Evolutionary conservation across 2,888 invertebrate species (phyloP), one percentile per base, ranked within the genome.

Genomic region (Tineola bisselliella): DNA sequence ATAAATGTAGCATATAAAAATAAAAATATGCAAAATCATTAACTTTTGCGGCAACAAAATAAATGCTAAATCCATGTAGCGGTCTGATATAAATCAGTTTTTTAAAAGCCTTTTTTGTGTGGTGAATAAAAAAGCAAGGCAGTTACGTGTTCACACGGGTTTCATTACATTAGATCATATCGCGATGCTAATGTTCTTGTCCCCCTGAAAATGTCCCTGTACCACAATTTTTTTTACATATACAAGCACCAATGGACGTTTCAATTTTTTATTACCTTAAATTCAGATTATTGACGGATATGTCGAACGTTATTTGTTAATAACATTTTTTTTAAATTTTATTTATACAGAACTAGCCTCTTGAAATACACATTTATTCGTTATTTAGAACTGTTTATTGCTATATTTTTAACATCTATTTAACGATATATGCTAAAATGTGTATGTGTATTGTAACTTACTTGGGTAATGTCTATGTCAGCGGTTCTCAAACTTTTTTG

Each of bases 41-140:
- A 58, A 31, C 13, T 58, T 58, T 31, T 8, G 10, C 13, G 10
- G 58, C 58, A 31, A 33, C 31, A 33, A 54, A 31, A 33, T 62
- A 64, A 65, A 64, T 62, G 64, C 64, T 63, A 63, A 65, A 65
- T 56, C 62, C 64, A 60, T 63, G 62, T 64, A 61, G 60, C 59
- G 44, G 63, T 61, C 62, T 48, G 38, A 31, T n/a, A 61, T 62
- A 61, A 62, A 62, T 62, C 62, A 59, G 44, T 54, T 62, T 62
- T 38, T 60, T 5, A 60, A 60, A 44, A 48, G 48, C 60, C 31
- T 48, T 60, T 59, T 60, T 48, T 48, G 38, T 38, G 31, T 54
- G 13, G 6, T 54, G n/a, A 54, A 58, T 15, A 58, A 44, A 60
- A 38, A 59, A n/a, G 48, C 60, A 60, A 8, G 25, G 60, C 60